These are phyloP conservation scores for Caranx melampygus DNA, from an alignment of 2,113 vertebrate species.

Conservation along the genomic window DNA sequence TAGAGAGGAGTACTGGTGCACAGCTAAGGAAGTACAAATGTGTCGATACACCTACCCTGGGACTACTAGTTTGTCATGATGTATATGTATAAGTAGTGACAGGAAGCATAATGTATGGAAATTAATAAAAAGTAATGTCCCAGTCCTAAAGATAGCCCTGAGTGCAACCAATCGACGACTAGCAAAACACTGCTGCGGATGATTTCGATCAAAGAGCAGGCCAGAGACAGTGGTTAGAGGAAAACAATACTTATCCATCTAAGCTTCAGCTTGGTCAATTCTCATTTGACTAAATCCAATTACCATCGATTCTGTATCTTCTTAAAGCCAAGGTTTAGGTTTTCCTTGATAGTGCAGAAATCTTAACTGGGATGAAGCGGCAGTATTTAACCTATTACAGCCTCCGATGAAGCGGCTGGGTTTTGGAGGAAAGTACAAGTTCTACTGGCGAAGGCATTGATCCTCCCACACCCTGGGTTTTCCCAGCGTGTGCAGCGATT, in stretches of 20 bases:
- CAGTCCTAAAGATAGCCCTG: conserved; percentile 31
- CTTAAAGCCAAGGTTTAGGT: conserved; percentile 66
- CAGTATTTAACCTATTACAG: conserved; percentile 78
- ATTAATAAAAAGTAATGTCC: background rate
- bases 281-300: conserved; percentile 79
- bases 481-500: conserved; percentile 66
- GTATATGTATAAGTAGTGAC: conserved; percentile 37
- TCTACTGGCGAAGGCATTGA: conserved; percentile 72
- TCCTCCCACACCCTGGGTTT: conserved; percentile 73
- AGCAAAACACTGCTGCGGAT: conserved; percentile 25
- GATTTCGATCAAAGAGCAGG: conserved; percentile 45
- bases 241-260: conserved; percentile 71
- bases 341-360: conserved; percentile 72
- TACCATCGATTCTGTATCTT: conserved; percentile 71
- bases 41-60: conserved; percentile 28
- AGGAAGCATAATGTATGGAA: conserved; percentile 8
- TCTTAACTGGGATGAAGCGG: conserved; percentile 65
- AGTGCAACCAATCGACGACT: conserved; percentile 24
- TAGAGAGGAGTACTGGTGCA: conserved; percentile 49
- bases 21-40: conserved; percentile 47
- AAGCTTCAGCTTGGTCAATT: conserved; percentile 73
- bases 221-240: conserved; percentile 40
- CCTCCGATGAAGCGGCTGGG: conserved; percentile 63
- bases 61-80: conserved; percentile 37
- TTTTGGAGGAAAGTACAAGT: conserved; percentile 62